Evolutionary conservation across 2,888 invertebrate species (phyloP), one percentile per base, ranked within the genome.

Genomic region (Acronicta psi): DNA sequence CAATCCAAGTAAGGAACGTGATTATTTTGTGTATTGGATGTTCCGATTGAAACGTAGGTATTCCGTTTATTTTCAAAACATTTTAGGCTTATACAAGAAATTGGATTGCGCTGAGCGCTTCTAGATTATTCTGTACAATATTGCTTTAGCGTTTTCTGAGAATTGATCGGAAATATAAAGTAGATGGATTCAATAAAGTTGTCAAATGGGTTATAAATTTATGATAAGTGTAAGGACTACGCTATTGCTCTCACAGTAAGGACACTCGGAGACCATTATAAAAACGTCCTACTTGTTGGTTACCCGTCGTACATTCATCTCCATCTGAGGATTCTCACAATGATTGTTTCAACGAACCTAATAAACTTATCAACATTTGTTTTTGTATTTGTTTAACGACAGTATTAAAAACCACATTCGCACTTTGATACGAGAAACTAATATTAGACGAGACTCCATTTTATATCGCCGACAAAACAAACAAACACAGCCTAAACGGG

Each of bases 21-120:
- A 86, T 88, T 86, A 86, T 87, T 83, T 86, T 86, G 80, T 77
- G 67, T 81, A 84, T 81, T 85, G 83, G 77, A 84, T 80, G 75
- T 64, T 79, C 73, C 77, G 74, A 80, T 79, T 74, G 75, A 80
- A 80, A 74, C 73, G 75, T 76, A 77, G 67, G 70, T 79, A 80
- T 82, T 81, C 62, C 67, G 75, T 80, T 80, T 82, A 83, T 82
- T 83, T 81, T 77, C 61, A 74, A 79, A 75, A 77, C 75, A 75
- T 80, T 80, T 81, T 75, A 78, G 70, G 70, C 75, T 71, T 73
- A 72, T 67, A 68, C 55, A 63, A 56, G 72, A 75, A 79, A 80
- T 80, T 77, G 74, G 69, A 77, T 80, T 80, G 58, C 56, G 59
- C 67, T 49, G 73, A 64, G 64, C 65, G 75, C 73, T 75, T 78